A percentile compares a stretch with the other conserved stretches of the same genome.
These are phyloP conservation scores for Oreortyx pictus DNA, from an alignment of 2,797 vertebrate genomes.

Conservation along the genomic window DNA sequence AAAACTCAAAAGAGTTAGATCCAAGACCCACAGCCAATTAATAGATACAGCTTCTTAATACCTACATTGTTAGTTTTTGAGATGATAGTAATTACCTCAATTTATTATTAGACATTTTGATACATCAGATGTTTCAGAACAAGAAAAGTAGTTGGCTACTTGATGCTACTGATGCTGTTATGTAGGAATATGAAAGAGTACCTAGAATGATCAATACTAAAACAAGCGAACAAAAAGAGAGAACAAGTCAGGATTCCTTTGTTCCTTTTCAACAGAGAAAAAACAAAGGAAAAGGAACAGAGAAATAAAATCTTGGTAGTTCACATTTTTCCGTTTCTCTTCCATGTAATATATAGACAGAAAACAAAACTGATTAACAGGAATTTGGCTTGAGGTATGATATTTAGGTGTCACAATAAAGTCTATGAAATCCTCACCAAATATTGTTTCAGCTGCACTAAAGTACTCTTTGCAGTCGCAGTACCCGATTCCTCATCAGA, in stretches of 20 bases:
- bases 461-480: not conserved
- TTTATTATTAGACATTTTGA: not conserved
- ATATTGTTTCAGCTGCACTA: conserved; percentile 50
- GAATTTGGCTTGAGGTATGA: not conserved
- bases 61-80: not conserved
- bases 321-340: not conserved
- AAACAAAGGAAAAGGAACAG: too few relatives aligned
- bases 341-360: not conserved
- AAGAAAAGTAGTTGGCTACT: not conserved
- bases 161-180: not conserved
- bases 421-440: conserved; percentile 26
- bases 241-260: not conserved
- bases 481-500: conserved; percentile 40
- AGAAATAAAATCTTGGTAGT: not conserved
- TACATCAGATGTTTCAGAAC: not conserved
- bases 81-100: not conserved
- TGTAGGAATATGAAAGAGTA: not conserved
- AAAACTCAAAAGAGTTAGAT: not conserved
- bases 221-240: not conserved
- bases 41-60: not conserved
- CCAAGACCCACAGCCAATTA: not conserved
- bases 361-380: not conserved
- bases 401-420: conserved; percentile 11
- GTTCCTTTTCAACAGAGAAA: not conserved
- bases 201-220: not conserved